A percentile compares a stretch with the other conserved stretches of the same genome.
Conservation (phyloP, 2,113 vertebrate species). For the Otis tarda region DNA sequence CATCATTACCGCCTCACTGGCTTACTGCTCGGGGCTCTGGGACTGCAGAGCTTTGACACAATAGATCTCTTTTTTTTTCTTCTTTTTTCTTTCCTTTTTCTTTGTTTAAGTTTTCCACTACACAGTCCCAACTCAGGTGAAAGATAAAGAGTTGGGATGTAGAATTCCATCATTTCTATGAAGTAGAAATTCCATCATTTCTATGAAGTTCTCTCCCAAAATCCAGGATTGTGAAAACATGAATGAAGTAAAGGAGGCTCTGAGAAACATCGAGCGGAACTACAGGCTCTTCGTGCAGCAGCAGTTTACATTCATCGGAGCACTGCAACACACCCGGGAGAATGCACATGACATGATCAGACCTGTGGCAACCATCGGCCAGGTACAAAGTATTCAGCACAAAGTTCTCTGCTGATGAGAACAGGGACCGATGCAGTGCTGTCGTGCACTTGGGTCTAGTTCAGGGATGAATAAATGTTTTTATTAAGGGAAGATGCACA, state of each 20-base stretch:
- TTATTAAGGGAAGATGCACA: not conserved
- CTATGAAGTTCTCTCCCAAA: not conserved
- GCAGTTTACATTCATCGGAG: conserved; percentile 78
- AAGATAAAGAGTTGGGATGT: accelerated
- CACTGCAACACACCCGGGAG: conserved; percentile 74
- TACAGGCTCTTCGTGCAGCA: conserved; percentile 80
- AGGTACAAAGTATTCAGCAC: conserved; percentile 54
- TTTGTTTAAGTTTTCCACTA: not conserved
- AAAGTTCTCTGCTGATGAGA: accelerated
- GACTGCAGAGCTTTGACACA: not conserved
- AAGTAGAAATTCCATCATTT: not conserved
- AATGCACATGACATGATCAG: conserved; percentile 69
- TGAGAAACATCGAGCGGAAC: conserved; percentile 67
- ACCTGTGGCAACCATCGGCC: conserved; percentile 73
- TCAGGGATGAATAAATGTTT: not conserved
- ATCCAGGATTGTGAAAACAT: conserved; percentile 42
- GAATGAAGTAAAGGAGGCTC: conserved; percentile 70
- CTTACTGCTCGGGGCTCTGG: not conserved
- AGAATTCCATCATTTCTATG: not conserved
- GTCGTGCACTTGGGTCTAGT: accelerated
- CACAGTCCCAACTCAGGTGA: not conserved
- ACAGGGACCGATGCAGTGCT: accelerated
- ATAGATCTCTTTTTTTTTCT: not conserved
- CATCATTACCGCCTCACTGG: not conserved
- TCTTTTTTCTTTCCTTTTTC: not conserved